phyloP scores from a whole-genome alignment of 2,113 vertebrate genomes.

The Tachysurus fulvidraco region DNA sequence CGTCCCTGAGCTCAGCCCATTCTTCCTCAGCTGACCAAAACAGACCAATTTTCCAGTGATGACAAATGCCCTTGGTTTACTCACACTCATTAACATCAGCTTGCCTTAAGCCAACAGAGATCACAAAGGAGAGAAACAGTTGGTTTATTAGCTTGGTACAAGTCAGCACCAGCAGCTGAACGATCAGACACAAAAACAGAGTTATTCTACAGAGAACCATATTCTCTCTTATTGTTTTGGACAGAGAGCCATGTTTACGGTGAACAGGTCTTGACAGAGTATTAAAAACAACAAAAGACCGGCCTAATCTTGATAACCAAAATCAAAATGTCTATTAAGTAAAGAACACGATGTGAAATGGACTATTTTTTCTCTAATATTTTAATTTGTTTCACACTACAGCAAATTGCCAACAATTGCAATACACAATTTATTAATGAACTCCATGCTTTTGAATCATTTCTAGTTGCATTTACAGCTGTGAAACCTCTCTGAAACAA shows the following conservation, averaged over 20 bases:
- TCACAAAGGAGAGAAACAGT: conserved; percentile 43
- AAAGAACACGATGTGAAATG: neutral
- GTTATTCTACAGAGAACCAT: neutral
- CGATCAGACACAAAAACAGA: neutral
- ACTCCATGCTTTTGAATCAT: neutral
- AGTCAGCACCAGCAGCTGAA: conserved; percentile 54
- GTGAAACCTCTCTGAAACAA: neutral
- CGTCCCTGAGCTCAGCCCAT: conserved; percentile 26
- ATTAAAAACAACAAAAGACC: conserved; percentile 18
- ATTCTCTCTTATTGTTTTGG: neutral
- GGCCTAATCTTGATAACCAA: conserved; percentile 13
- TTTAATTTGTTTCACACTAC: neutral
- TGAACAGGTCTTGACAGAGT: conserved; percentile 18
- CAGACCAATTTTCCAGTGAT: conserved; percentile 64
- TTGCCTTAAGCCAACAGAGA: conserved; percentile 50
- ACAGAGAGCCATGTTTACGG: neutral
- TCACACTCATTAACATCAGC: conserved; percentile 51
- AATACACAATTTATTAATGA: neutral
- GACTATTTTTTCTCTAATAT: too few relatives aligned
- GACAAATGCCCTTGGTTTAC: conserved; percentile 64
- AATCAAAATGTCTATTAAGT: conserved; percentile 12
- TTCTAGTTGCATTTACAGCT: neutral
- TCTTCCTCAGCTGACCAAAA: conserved; percentile 62
- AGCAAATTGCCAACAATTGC: neutral
- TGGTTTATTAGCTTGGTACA: conserved; percentile 66